phyloP scores from a whole-genome alignment of 1,140 invertebrate species.

The Cyclina sinensis region DNA sequence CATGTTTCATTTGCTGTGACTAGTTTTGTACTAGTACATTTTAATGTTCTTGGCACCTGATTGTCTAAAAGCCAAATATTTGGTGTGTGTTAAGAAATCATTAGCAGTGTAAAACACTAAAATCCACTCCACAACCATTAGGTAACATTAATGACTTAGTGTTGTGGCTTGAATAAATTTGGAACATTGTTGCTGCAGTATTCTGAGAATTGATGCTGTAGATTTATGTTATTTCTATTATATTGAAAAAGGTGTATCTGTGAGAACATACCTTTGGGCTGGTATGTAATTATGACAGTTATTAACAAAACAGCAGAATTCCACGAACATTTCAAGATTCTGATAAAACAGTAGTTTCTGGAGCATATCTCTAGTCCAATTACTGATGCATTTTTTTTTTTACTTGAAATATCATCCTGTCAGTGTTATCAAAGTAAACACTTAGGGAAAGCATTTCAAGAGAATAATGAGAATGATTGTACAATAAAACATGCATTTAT shows the following conservation, averaged over 20 bases:
- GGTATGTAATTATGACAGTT: neutral
- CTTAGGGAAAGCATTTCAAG: neutral
- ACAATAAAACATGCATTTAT: conserved; percentile 23
- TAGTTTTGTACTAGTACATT: too few relatives aligned
- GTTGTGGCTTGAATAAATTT: too few relatives aligned
- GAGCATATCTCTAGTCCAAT: neutral
- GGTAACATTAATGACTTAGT: too few relatives aligned
- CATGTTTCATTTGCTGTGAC: too few relatives aligned
- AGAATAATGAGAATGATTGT: conserved; percentile 1
- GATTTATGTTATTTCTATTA: too few relatives aligned
- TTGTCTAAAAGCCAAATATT: neutral
- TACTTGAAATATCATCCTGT: neutral
- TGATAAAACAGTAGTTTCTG: neutral
- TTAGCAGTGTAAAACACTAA: too few relatives aligned
- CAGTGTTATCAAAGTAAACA: neutral
- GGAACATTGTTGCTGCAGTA: too few relatives aligned
- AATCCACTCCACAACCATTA: too few relatives aligned
- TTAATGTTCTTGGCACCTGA: neutral
- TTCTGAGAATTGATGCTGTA: too few relatives aligned
- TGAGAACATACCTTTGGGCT: neutral
- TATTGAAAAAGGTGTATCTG: neutral
- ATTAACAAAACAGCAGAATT: conserved; percentile 1
- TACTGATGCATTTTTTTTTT: neutral
- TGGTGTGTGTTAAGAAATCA: neutral
- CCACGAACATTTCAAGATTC: neutral